These are phyloP conservation scores for Aspidiotus rigidus DNA, from an alignment of 2,888 invertebrate species.

Conservation along the genomic window DNA sequence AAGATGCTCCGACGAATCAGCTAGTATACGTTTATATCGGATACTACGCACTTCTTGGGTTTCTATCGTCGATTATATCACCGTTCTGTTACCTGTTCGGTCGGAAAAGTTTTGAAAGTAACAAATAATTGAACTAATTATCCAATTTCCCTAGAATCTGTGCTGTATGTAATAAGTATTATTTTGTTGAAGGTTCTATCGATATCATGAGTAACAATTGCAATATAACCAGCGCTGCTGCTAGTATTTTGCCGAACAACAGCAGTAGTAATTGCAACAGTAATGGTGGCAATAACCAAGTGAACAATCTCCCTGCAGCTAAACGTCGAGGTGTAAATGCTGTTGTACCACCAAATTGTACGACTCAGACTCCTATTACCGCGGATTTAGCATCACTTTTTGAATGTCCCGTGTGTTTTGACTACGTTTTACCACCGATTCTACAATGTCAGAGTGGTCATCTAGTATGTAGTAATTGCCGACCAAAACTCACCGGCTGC, in stretches of 20 bases:
- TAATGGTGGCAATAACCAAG: slow-evolving; percentile 22
- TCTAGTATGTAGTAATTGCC: slow-evolving; percentile 92
- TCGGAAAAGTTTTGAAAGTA: too few relatives aligned
- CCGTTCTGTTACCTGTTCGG: too few relatives aligned
- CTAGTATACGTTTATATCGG: too few relatives aligned
- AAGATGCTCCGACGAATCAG: too few relatives aligned
- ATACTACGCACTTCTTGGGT: too few relatives aligned
- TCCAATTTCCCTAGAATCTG: too few relatives aligned
- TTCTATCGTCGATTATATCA: too few relatives aligned
- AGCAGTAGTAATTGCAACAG: slow-evolving; percentile 11
- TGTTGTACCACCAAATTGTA: slow-evolving; percentile 21
- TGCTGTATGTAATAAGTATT: too few relatives aligned
- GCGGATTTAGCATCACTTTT: slow-evolving; percentile 84
- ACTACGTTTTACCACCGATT: slow-evolving; percentile 97
- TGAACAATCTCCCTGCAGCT: slow-evolving; percentile 21
- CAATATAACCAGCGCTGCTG: slow-evolving; percentile 7
- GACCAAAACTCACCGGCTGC: slow-evolving; percentile 93
- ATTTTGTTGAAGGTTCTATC: too few relatives aligned
- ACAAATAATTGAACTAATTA: too few relatives aligned
- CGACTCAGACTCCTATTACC: slow-evolving; percentile 42
- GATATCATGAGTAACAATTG: slow-evolving; percentile 11
- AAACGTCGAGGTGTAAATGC: slow-evolving; percentile 27
- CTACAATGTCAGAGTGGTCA: slow-evolving; percentile 98
- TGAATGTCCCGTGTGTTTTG: slow-evolving; percentile 97
- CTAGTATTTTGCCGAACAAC: slow-evolving; percentile 8